Conservation (phyloP, 2,888 invertebrate species). For the Tortricodes alternella region DNA sequence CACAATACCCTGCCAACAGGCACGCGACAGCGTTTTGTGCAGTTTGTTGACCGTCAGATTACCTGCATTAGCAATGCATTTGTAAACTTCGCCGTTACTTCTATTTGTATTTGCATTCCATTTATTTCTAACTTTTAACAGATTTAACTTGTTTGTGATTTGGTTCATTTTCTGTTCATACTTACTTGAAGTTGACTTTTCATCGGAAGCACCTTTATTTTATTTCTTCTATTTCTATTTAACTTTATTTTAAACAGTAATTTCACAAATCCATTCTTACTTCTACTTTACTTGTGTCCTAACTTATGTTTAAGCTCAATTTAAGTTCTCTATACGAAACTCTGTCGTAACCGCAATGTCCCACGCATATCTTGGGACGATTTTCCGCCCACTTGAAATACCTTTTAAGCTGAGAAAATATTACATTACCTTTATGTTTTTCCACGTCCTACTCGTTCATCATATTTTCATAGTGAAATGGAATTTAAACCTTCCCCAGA, state of each 20-base stretch:
- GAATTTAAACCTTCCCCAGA: not conserved
- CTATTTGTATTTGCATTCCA: not conserved
- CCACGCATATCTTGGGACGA: not conserved
- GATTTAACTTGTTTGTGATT: not conserved
- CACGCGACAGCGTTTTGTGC: conserved; percentile 5
- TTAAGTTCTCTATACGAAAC: not conserved
- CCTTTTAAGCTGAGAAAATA: conserved; percentile 24
- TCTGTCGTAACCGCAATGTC: conserved; percentile 1
- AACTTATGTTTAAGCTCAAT: not conserved
- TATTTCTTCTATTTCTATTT: too few species aligned
- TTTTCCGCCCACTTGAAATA: conserved; percentile 16
- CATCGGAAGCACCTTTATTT: too few species aligned
- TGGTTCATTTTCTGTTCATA: too few species aligned
- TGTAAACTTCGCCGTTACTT: not conserved
- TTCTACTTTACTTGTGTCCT: not conserved
- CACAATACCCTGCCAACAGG: conserved; percentile 3
- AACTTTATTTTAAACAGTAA: too few species aligned
- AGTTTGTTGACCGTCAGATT: conserved; percentile 14
- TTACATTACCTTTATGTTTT: conserved; percentile 8
- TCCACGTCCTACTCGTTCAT: conserved; percentile 11
- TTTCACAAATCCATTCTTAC: not conserved
- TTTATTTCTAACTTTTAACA: not conserved
- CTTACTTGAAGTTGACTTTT: too few species aligned
- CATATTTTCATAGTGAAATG: conserved; percentile 1
- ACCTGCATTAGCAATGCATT: not conserved